Evolutionary conservation across 1,140 invertebrate genomes (phyloP), one percentile per base, ranked within the genome.

Genomic region (Drosophila tristis): DNA sequence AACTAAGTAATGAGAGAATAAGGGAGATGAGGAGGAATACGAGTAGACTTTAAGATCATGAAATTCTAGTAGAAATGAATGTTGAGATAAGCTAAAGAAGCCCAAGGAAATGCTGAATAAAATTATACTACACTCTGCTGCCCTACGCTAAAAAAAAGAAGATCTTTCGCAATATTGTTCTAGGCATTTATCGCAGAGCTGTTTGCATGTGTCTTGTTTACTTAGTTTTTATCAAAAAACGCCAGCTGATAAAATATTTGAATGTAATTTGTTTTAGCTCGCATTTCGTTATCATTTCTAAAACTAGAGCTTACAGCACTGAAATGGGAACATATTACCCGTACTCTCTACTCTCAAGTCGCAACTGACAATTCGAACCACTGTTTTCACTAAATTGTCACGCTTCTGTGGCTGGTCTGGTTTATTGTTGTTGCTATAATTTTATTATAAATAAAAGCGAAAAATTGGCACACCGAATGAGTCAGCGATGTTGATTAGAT

Each of bases 401-500:
- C 66, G 84, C 78, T 82, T 80, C 62, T 87, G 26, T 70, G 53
- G 11, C 80, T 73, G 43, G 35, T 35, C 8, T 73, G n/a, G 58
- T 29, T 8, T 29, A 26, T 64, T 68, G 72, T 81, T 65, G 16
- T 48, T 48, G 26, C 55, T 74, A 20, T 54, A 39, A 4, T 58
- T 53, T 75, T 74, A 64, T 67, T 62, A 35, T 63, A 54, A 82
- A 86, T 82, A 87, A 82, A 82, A 87, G 64, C 48, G 25, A 64
- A 53, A 54, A 71, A 70, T 60, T 78, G 68, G 59, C 74, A 56
- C 48, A 59, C 44, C 44, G 42, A 11, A 70, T 86, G 84, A 87
- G 74, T 87, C 82, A 86, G 51, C 20, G 23, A 5, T 50, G 60
- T 63, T 54, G 82, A 89, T 87, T 82, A 86, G 82, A 86, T 86